Evolutionary conservation across 2,113 vertebrate species (phyloP).

Genomic region (Clarias gariepinus): DNA sequence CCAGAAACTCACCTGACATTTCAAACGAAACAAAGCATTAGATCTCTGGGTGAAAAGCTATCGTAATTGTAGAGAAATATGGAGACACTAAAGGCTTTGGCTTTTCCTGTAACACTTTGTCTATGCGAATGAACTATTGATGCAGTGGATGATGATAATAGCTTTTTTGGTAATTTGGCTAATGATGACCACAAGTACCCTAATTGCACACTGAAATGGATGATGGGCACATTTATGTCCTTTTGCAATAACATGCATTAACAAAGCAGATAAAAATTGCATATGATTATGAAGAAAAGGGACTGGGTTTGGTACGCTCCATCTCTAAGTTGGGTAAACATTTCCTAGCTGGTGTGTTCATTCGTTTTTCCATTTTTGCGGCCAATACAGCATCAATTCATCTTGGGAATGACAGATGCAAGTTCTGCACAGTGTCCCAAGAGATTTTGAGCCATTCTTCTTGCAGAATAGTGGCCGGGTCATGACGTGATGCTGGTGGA

Average conservation of each 20-base stretch:
- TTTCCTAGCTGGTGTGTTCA: background rate
- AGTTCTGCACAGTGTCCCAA: too few species aligned
- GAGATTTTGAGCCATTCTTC: too few species aligned
- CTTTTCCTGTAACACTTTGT: background rate
- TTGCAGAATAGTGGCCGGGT: too few species aligned
- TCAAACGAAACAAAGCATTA: conserved; percentile 6
- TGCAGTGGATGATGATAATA: background rate
- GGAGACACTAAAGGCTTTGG: background rate
- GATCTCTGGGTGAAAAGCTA: background rate
- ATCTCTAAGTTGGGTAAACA: background rate
- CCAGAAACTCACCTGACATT: conserved; percentile 7
- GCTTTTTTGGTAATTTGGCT: background rate
- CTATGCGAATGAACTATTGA: background rate
- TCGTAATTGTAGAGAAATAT: conserved; percentile 5
- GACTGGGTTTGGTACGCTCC: background rate
- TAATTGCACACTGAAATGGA: background rate
- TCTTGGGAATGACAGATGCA: too few species aligned
- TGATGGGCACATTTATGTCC: background rate
- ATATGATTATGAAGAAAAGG: background rate
- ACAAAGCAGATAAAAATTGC: background rate
- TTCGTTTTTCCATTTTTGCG: background rate
- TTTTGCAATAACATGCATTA: background rate
- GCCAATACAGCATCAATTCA: too few species aligned
- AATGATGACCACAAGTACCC: background rate
- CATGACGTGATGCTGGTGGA: too few species aligned